phyloP scores from a whole-genome alignment of 1,140 invertebrate species.

The Bombus sylvicola region DNA sequence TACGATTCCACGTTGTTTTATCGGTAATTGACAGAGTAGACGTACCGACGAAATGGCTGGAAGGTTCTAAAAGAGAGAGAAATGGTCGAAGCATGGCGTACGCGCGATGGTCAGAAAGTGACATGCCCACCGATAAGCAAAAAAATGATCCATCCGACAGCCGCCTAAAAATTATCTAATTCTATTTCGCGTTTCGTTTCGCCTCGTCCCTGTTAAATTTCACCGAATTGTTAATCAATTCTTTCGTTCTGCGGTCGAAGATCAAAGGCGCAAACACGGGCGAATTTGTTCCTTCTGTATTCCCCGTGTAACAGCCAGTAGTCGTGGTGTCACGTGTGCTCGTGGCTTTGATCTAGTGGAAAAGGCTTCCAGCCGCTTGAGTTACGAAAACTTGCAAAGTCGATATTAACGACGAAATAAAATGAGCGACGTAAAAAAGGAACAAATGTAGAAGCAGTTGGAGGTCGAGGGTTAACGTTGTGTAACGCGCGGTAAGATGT shows the following conservation, averaged over 20 bases:
- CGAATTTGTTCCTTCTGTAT: no score
- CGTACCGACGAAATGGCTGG: conserved; percentile 38
- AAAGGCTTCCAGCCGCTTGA: no score
- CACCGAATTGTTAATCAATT: neutral
- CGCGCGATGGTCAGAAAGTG: conserved; percentile 4
- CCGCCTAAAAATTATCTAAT: conserved; percentile 20
- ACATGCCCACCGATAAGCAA: neutral
- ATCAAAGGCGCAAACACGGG: neutral
- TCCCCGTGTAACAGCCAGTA: no score
- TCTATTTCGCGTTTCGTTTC: conserved; percentile 24
- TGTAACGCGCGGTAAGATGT: neutral
- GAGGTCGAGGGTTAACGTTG: neutral
- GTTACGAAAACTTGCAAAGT: no score
- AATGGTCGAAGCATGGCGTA: conserved; percentile 25
- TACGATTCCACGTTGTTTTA: conserved; percentile 63
- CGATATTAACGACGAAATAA: neutral
- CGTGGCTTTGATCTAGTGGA: no score
- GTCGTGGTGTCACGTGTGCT: no score
- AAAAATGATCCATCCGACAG: conserved; percentile 37
- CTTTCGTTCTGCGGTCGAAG: no score
- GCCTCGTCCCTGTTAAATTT: neutral
- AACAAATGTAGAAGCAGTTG: neutral
- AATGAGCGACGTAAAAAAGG: no score
- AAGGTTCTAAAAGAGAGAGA: conserved; percentile 48
- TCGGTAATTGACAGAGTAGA: conserved; percentile 73